A percentile compares a stretch with the other conserved stretches of the same genome.
These are phyloP conservation scores for Caenorhabditis doughertyi DNA, from an alignment of 2,888 invertebrate genomes.

Conservation along the genomic window DNA sequence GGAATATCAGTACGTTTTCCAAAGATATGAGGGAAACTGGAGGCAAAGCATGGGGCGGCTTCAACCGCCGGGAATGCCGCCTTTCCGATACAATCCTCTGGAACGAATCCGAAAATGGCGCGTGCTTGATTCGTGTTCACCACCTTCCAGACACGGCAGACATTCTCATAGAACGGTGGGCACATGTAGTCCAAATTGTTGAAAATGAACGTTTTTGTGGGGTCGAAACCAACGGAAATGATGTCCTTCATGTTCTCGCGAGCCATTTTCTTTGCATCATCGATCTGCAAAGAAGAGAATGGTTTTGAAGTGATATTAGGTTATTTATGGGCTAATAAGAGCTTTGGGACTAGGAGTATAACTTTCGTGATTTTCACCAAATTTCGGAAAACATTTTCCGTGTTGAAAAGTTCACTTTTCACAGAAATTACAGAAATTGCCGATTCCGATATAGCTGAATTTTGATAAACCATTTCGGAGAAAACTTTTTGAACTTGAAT, in stretches of 20 bases:
- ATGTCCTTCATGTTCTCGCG: constrained; percentile 97
- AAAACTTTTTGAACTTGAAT: no score
- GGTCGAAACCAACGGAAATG: constrained; percentile 95
- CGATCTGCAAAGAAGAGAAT: no score
- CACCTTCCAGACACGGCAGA: constrained; percentile 93
- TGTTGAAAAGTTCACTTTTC: no score
- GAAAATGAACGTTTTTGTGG: constrained; percentile 96
- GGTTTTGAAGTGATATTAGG: neutral
- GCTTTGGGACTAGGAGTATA: no score
- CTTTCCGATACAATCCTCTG: constrained; percentile 96
- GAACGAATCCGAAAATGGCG: constrained; percentile 97
- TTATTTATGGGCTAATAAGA: neutral
- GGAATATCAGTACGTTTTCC: constrained; percentile 88
- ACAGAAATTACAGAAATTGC: no score
- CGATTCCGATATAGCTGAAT: no score
- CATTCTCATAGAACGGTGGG: constrained; percentile 94
- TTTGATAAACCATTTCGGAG: no score
- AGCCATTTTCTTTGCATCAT: constrained; percentile 89
- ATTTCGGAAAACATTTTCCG: no score
- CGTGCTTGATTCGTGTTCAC: constrained; percentile 98
- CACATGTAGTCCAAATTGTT: constrained; percentile 95
- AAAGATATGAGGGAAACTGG: constrained; percentile 83
- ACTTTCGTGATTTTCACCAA: no score
- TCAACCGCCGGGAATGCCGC: constrained; percentile 94
- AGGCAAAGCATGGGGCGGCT: constrained; percentile 89